Percentiles rank a stretch among this genome's conserved stretches.
These are phyloP conservation scores for Orycteropus afer DNA, from an alignment of 2,113 vertebrate genomes.

Conservation along the genomic window DNA sequence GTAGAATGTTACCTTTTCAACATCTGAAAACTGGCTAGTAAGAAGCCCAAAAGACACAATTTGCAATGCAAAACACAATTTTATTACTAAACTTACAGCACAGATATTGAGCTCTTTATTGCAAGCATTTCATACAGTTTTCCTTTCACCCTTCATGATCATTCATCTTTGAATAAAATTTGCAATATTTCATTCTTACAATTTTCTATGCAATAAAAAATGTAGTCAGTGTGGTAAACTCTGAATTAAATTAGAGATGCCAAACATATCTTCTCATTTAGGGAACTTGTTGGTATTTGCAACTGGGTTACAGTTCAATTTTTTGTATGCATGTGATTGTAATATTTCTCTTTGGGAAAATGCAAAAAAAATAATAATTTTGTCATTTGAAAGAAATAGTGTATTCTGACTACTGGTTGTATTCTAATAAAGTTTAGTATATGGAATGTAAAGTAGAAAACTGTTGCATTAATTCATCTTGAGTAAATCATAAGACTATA, in stretches of 20 bases:
- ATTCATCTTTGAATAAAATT: constrained; percentile 72
- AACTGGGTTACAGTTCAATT: background rate
- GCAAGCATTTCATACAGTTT: constrained; percentile 31
- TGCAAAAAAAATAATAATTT: constrained; percentile 8
- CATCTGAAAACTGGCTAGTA: background rate
- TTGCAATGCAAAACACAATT: constrained; percentile 26
- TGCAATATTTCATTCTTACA: constrained; percentile 53
- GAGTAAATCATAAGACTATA: constrained; percentile 64
- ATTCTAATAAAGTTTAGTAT: constrained; percentile 54
- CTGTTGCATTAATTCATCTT: constrained; percentile 58
- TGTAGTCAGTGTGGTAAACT: constrained; percentile 50
- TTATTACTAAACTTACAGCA: constrained; percentile 21
- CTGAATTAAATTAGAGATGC: constrained; percentile 52
- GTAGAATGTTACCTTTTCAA: background rate
- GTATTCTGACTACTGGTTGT: constrained; percentile 38
- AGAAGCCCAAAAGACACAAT: constrained; percentile 29
- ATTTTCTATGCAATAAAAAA: constrained; percentile 33
- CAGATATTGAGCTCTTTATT: constrained; percentile 56
- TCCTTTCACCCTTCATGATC: constrained; percentile 36
- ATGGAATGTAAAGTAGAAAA: constrained; percentile 54
- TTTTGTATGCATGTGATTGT: background rate
- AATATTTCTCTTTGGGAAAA: constrained; percentile 52
- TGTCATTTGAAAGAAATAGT: constrained; percentile 52
- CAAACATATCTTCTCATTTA: constrained; percentile 65
- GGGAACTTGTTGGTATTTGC: constrained; percentile 1